Base-by-base conservation (phyloP, 2,888 invertebrate species). In the Himalopsyche japonica region DNA sequence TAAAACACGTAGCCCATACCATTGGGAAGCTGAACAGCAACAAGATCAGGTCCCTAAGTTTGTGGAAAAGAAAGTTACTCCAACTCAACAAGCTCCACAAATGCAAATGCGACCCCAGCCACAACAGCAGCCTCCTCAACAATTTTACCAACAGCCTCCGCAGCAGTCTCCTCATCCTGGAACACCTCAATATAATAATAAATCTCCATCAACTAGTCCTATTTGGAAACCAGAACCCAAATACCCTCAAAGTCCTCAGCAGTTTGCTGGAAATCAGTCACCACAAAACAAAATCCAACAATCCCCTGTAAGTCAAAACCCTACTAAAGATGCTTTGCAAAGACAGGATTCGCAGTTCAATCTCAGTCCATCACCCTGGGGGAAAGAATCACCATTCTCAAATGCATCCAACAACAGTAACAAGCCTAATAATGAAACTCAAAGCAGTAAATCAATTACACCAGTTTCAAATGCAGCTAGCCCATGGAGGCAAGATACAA, bases 1-100 rank as follows among this genome's bases (percentile, higher is more conserved):
- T 87, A 95, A 95, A 91, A 95, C 95, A 3, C 93, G 94, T 86
- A 94, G 95, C 84, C 95, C 95, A 0, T 93, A 94, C 87, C 93
- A 94, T 87, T 94, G 94, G 93, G 93, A 94, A 88, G 90, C 91
- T 70, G 94, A 94, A 89, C 92, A 94, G 88, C 90, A 91, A 84
- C 90, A 93, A 88, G 94, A 92, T 7, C 88, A 89, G 20, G 89
- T 91, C 24, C 92, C 92, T 1, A 93, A 91, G 87, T 93, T 91
- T 87, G 88, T 90, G 8, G 92, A 92, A 10, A 92, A 92, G 85
- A 91, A 91, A 6, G 76, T 81, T n/a, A 81, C 86, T 20, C 92
- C 92, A 0, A 92, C 91, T 88, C 92, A 92, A 10, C 88, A 92
- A 85, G 92, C 92, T 3, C 92, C 92, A 0, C 86, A 91, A 47